phyloP scores from a whole-genome alignment of 1,140 invertebrate species.

The Dreissena rostriformis region DNA sequence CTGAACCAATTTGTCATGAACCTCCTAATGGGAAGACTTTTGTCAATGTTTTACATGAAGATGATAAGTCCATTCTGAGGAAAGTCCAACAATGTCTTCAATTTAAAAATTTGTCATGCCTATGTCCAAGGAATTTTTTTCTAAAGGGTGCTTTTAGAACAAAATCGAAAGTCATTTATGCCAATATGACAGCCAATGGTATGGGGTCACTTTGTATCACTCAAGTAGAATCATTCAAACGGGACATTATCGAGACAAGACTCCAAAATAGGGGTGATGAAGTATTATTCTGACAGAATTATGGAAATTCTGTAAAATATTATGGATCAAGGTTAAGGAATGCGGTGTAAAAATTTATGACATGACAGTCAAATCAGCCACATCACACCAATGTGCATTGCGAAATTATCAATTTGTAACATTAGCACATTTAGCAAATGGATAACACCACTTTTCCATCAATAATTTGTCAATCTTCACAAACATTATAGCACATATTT shows the following conservation, averaged over 20 bases:
- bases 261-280: constrained; percentile 36
- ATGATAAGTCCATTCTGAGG: no score
- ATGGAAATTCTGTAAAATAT: constrained; percentile 53
- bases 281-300: constrained; percentile 51
- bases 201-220: constrained; percentile 42
- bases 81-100: no score
- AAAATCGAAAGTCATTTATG: constrained; percentile 54
- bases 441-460: constrained; percentile 15
- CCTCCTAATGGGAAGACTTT: constrained; percentile 19
- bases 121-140: not conserved
- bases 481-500: not conserved
- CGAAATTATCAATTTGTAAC: constrained; percentile 53
- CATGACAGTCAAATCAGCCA: constrained; percentile 44
- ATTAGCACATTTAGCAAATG: constrained; percentile 39
- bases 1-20: constrained; percentile 23
- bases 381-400: constrained; percentile 30
- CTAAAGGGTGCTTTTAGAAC: no score
- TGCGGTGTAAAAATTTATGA: constrained; percentile 51
- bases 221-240: constrained; percentile 46
- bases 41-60: constrained; percentile 42
- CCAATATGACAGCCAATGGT: constrained; percentile 42
- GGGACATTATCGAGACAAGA: constrained; percentile 53
- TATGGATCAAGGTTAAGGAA: constrained; percentile 35
- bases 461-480: constrained; percentile 35
- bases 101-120: constrained; percentile 42